phyloP scores from a whole-genome alignment of 2,888 invertebrate genomes.

The Meandrusa payeni region DNA sequence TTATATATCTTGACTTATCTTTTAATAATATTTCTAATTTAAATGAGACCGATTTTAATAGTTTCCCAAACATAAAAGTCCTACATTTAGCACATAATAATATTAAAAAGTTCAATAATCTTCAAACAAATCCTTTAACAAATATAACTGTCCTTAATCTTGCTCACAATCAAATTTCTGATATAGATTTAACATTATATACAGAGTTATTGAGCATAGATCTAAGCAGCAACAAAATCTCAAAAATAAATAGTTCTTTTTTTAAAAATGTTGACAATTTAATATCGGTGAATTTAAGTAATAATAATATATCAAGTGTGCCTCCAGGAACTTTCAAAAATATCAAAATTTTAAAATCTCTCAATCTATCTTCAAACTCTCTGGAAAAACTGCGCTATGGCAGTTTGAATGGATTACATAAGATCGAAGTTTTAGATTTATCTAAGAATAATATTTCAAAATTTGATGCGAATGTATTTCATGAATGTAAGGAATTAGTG shows the following conservation, averaged over 20 bases:
- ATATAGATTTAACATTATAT: conserved; percentile 51
- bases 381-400: conserved; percentile 55
- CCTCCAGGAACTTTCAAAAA: conserved; percentile 60
- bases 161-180: conserved; percentile 47
- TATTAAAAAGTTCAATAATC: conserved; percentile 51
- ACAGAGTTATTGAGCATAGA: conserved; percentile 49
- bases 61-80: conserved; percentile 44
- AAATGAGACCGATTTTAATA: conserved; percentile 32
- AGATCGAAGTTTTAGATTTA: conserved; percentile 56
- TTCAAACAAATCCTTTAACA: conserved; percentile 43
- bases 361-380: conserved; percentile 59
- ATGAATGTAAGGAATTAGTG: conserved; percentile 57
- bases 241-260: conserved; percentile 42
- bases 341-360: conserved; percentile 50
- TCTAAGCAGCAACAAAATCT: conserved; percentile 50
- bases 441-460: conserved; percentile 53
- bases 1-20: conserved; percentile 52
- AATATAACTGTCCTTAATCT: conserved; percentile 48
- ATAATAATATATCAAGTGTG: conserved; percentile 49
- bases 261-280: conserved; percentile 47
- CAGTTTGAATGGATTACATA: conserved; percentile 57
- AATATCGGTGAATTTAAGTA: conserved; percentile 55
- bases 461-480: conserved; percentile 60
- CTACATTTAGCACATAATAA: conserved; percentile 51
- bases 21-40: conserved; percentile 45